phyloP scores from a whole-genome alignment of 1,140 invertebrate genomes.

The Galendromus occidentalis region DNA sequence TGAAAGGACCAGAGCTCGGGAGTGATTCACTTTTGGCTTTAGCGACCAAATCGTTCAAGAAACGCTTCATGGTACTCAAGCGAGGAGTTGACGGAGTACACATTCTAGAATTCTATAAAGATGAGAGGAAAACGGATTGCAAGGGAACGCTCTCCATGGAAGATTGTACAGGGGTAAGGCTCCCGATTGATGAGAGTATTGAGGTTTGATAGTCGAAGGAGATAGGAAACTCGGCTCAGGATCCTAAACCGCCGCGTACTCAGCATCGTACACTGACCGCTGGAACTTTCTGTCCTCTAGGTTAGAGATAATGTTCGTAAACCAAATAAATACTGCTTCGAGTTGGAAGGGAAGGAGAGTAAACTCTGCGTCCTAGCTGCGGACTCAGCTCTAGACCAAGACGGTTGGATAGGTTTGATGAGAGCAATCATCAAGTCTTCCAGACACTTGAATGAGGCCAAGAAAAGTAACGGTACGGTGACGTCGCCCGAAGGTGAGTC shows the following conservation, averaged over 20 bases:
- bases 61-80: conserved; percentile 63
- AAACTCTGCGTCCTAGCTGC: neutral
- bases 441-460: neutral
- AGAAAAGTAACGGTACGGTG: conserved; percentile 10
- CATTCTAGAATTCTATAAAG: conserved; percentile 73
- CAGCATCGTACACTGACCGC: too few relatives aligned
- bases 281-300: neutral
- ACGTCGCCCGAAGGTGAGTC: conserved; percentile 8
- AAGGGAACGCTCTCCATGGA: conserved; percentile 83
- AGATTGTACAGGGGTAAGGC: conserved; percentile 58
- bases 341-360: neutral
- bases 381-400: neutral
- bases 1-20: conserved; percentile 57
- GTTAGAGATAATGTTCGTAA: conserved; percentile 9
- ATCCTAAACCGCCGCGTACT: too few relatives aligned
- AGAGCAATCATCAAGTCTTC: neutral
- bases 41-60: conserved; percentile 51
- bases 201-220: neutral
- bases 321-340: conserved; percentile 8
- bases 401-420: neutral
- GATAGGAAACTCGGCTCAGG: too few relatives aligned
- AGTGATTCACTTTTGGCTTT: conserved; percentile 30
- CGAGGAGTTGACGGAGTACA: conserved; percentile 75
- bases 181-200: neutral
- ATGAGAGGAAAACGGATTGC: conserved; percentile 68